A percentile compares a stretch with the other conserved stretches of the same genome.
Conservation (phyloP, 1,140 invertebrate genomes). For the Coptotermes formosanus region DNA sequence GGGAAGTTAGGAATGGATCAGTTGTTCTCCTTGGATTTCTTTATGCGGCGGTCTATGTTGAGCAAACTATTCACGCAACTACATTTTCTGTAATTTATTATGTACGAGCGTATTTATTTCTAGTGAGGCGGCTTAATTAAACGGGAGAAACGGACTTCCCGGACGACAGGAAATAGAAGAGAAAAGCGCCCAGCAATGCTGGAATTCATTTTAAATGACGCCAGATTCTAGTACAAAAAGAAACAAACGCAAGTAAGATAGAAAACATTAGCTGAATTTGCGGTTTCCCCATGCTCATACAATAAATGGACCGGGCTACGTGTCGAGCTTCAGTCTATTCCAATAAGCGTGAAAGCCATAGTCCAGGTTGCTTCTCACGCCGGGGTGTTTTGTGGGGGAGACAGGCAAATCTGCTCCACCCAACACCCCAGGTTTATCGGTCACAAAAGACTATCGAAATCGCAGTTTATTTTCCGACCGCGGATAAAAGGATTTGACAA, state of each 20-base stretch:
- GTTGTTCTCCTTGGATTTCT: too few relatives aligned
- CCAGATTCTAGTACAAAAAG: background rate
- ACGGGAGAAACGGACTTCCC: too few relatives aligned
- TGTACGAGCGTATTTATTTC: too few relatives aligned
- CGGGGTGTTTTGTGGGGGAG: too few relatives aligned
- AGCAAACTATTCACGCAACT: too few relatives aligned
- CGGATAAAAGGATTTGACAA: background rate
- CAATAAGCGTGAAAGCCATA: constrained; percentile 8
- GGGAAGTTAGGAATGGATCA: too few relatives aligned
- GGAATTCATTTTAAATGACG: background rate
- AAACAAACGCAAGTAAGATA: background rate
- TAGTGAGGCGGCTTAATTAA: too few relatives aligned
- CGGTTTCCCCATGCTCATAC: background rate
- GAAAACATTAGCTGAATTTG: constrained; percentile 10
- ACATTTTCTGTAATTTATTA: too few relatives aligned
- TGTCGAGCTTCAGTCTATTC: background rate
- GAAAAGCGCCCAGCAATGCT: background rate
- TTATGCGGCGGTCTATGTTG: too few relatives aligned
- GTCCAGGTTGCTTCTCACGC: background rate
- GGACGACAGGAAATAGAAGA: background rate
- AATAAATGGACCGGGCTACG: background rate
- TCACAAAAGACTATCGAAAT: background rate
- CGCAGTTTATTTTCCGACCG: background rate
- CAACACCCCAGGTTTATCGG: background rate
- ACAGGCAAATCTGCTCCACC: background rate